These are phyloP conservation scores for Melanotus villosus DNA, from an alignment of 2,888 invertebrate species.

Conservation along the genomic window DNA sequence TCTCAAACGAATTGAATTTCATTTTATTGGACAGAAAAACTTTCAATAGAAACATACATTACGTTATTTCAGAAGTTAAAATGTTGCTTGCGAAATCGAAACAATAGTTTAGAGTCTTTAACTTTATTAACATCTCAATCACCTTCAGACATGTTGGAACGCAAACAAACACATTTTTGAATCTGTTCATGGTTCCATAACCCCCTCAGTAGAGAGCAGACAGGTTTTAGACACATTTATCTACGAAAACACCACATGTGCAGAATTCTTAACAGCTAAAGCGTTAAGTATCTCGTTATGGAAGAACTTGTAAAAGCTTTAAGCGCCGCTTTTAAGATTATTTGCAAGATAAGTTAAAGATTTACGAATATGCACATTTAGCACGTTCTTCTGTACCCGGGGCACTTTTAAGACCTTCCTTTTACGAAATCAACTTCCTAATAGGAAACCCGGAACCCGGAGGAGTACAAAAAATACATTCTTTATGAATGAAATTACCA, in stretches of 20 bases:
- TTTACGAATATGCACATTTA: slow-evolving; percentile 13
- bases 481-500: background rate
- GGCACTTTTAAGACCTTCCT: background rate
- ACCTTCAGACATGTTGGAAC: slow-evolving; percentile 8
- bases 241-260: slow-evolving; percentile 26
- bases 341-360: background rate
- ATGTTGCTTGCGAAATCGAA: too few relatives aligned
- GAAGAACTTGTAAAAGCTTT: background rate
- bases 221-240: slow-evolving; percentile 19
- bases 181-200: background rate
- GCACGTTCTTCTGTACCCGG: background rate
- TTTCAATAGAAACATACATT: too few relatives aligned
- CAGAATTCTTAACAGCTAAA: slow-evolving; percentile 24
- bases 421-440: background rate
- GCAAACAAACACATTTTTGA: slow-evolving; percentile 7
- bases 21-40: too few relatives aligned
- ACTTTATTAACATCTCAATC: background rate
- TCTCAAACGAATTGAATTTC: too few relatives aligned
- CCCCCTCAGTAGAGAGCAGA: slow-evolving; percentile 1
- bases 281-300: slow-evolving; percentile 27
- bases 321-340: slow-evolving; percentile 14
- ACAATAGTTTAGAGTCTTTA: background rate
- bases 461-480: background rate
- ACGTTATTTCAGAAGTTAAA: too few relatives aligned
- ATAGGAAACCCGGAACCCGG: too few relatives aligned